phyloP scores from a whole-genome alignment of 2,888 invertebrate species.

The Troides oblongomaculatus region DNA sequence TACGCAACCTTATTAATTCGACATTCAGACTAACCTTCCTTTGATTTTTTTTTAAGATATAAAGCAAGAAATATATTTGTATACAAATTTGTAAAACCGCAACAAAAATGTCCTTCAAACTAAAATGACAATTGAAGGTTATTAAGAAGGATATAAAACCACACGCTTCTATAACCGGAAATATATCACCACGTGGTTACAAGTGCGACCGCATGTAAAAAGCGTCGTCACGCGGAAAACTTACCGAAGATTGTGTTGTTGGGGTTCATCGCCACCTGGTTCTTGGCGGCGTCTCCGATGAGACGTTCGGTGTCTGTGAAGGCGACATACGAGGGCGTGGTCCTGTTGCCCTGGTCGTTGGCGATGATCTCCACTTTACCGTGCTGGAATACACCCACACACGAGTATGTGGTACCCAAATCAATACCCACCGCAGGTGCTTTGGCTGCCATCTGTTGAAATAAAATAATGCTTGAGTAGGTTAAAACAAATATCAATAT shows the following conservation, averaged over 20 bases:
- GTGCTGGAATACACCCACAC: constrained; percentile 95
- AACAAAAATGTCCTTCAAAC: too few species aligned
- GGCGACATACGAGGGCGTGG: constrained; percentile 91
- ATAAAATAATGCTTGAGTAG: constrained; percentile 37
- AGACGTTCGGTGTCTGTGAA: constrained; percentile 92
- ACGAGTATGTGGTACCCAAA: constrained; percentile 97
- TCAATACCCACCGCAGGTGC: constrained; percentile 97
- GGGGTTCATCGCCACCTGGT: constrained; percentile 93
- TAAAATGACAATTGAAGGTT: too few species aligned
- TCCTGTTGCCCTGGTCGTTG: constrained; percentile 94
- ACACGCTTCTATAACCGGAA: not conserved
- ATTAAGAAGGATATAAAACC: too few species aligned
- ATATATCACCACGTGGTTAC: constrained; percentile 10
- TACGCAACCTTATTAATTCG: not conserved
- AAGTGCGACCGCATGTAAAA: too few species aligned
- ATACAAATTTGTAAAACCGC: too few species aligned
- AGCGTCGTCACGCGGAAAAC: constrained; percentile 38
- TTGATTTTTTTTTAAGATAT: too few species aligned
- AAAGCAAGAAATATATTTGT: too few species aligned
- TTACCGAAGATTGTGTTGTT: constrained; percentile 92
- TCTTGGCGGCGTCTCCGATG: constrained; percentile 91
- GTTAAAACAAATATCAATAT: constrained; percentile 11
- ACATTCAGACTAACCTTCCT: too few species aligned
- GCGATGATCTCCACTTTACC: constrained; percentile 95
- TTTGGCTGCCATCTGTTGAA: constrained; percentile 79